These are phyloP conservation scores for Euura saliciscinereae DNA, from an alignment of 1,140 invertebrate genomes.

Conservation along the genomic window DNA sequence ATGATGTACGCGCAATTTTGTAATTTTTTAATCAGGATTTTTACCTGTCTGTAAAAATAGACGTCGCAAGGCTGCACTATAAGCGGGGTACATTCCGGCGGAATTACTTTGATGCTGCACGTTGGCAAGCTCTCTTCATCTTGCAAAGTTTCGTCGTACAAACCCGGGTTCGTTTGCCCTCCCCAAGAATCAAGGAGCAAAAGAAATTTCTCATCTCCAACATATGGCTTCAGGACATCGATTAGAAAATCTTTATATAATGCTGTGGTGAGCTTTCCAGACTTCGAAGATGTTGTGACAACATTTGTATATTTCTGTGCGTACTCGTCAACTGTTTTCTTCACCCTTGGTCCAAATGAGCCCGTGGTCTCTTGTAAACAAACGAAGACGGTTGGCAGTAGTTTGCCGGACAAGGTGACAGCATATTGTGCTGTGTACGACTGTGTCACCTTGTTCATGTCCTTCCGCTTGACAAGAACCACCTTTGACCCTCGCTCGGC, in stretches of 20 bases:
- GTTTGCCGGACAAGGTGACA: conserved; percentile 25
- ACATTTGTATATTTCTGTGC: conserved; percentile 23
- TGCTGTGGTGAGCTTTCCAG: conserved; percentile 26
- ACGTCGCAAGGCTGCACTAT: conserved; percentile 31
- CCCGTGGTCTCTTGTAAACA: conserved; percentile 24
- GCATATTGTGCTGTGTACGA: conserved; percentile 33
- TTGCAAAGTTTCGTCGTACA: conserved; percentile 31
- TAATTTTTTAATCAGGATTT: conserved; percentile 27
- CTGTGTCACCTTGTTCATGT: conserved; percentile 31
- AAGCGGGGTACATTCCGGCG: conserved; percentile 30
- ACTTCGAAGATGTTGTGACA: conserved; percentile 23
- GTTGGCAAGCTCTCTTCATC: conserved; percentile 19
- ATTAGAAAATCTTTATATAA: conserved; percentile 24
- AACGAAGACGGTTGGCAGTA: conserved; percentile 23
- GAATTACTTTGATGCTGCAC: too few species aligned
- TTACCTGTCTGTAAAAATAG: conserved; percentile 33
- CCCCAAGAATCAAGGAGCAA: conserved; percentile 32
- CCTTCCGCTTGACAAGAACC: conserved; percentile 19
- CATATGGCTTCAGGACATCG: conserved; percentile 21
- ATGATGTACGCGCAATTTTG: too few species aligned
- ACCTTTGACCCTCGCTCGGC: conserved; percentile 23
- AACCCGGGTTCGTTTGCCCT: conserved; percentile 23
- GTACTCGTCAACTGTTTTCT: conserved; percentile 22
- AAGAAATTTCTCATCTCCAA: conserved; percentile 25
- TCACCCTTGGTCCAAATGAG: conserved; percentile 20